These are phyloP conservation scores for Petrolisthes cinctipes DNA, from an alignment of 2,888 invertebrate genomes.

Conservation along the genomic window DNA sequence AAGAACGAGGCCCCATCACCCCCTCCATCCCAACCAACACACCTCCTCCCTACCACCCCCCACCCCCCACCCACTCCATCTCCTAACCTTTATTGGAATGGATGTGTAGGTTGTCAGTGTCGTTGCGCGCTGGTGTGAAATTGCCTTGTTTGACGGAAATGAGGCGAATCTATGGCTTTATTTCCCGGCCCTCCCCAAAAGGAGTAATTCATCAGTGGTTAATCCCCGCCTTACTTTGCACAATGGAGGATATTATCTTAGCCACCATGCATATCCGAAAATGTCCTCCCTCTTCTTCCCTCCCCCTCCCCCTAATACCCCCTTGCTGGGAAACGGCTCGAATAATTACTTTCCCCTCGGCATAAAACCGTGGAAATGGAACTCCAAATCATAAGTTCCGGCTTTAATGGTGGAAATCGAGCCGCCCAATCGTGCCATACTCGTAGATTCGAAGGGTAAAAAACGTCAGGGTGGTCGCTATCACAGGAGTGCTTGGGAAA, in stretches of 20 bases:
- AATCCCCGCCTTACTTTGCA: no score
- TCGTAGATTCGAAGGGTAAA: slow-evolving; percentile 43
- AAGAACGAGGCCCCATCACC: slow-evolving; percentile 22
- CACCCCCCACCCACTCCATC: no score
- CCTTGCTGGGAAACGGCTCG: neutral
- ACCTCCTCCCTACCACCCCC: no score
- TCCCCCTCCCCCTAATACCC: no score
- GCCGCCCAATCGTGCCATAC: slow-evolving; percentile 51
- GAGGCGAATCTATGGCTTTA: neutral
- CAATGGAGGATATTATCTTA: no score
- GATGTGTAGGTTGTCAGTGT: neutral
- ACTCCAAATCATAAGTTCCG: slow-evolving; percentile 43
- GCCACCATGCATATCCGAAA: no score
- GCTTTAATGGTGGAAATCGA: slow-evolving; percentile 47
- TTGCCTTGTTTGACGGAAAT: neutral
- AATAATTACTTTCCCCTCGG: slow-evolving; percentile 41
- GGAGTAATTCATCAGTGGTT: no score
- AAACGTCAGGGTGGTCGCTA: slow-evolving; percentile 39
- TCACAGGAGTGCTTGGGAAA: slow-evolving; percentile 39
- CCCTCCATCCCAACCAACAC: no score
- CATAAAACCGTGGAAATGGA: slow-evolving; percentile 45
- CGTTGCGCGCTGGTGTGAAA: neutral
- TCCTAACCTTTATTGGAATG: slow-evolving; percentile 15
- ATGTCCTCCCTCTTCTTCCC: no score
- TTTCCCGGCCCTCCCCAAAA: no score